Evolutionary conservation across 1,140 invertebrate genomes (phyloP), one percentile per base, ranked within the genome.

Genomic region (Probaryconus sp.): DNA sequence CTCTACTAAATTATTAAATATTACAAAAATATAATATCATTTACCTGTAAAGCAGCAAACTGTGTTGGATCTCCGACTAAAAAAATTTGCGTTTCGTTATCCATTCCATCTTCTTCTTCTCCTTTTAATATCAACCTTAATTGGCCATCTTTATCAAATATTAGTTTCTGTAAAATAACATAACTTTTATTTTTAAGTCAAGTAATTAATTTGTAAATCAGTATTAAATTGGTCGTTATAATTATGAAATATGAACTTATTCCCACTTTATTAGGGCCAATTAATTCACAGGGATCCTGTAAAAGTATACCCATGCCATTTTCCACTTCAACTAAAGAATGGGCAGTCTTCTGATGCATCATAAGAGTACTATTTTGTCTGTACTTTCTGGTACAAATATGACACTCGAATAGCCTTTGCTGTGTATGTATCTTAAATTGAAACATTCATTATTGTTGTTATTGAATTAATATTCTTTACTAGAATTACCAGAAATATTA

Each of bases 321-420:
- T 2, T 69, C 55, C 18, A 9, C 47, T 7, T 69, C 67, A 5
- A 75, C 21, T 6, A 75, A 40, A 11, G 68, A 71, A 35, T 76
- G 88, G 16, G 81, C 81, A 3, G 85, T 87, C 68, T 85, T 81
- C 51, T 90, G 91, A 76, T 92, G 91, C 87, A 91, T 90, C 6
- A 90, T 86, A 5, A 92, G 81, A 16, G 91, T 92, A 5, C 90
- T 92, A 5, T 88, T 89, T 78, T 92, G 91, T 7, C 91, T 79
- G 69, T 92, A 92, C 20, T 87, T 90, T 63, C 90, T 89, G 0
- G 87, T 87, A 79, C 92, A 92, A 5, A 89, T 77, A 45, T 87
- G 86, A 68, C 91, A 92, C 28, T 86, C 86, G 65, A 91, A 92
- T 11, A 90, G 90, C 71, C 91, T 91, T 51, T 89, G 85, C 50